A percentile compares a stretch with the other conserved stretches of the same genome.
Conservation (phyloP, 2,888 invertebrate genomes). For the Blastobasis lacticolella region DNA sequence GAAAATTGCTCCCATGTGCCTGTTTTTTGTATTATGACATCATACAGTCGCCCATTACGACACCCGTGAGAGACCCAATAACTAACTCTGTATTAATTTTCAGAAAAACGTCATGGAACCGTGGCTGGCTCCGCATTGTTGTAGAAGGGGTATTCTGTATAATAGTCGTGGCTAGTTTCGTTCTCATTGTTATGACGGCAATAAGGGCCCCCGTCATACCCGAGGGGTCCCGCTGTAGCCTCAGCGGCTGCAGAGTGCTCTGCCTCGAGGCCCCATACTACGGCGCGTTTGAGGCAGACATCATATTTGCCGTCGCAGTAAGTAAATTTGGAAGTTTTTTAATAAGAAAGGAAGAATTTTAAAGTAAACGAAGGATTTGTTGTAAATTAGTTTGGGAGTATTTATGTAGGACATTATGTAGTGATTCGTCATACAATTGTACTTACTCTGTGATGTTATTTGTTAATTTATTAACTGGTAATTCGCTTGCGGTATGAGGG, state of each 20-base stretch:
- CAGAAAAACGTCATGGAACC: conserved; percentile 53
- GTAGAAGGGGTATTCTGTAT: conserved; percentile 48
- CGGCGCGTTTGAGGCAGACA: conserved; percentile 31
- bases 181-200: conserved; percentile 47
- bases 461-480: too few relatives aligned
- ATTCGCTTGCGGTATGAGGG: too few relatives aligned
- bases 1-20: too few relatives aligned
- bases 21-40: too few relatives aligned
- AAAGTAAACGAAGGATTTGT: background rate
- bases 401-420: background rate
- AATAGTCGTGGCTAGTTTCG: conserved; percentile 49
- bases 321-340: conserved; percentile 1
- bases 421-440: too few relatives aligned
- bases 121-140: conserved; percentile 46
- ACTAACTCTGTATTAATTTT: background rate
- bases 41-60: too few relatives aligned
- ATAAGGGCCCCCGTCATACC: conserved; percentile 11
- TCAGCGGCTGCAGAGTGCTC: conserved; percentile 32
- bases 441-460: background rate
- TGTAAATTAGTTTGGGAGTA: background rate
- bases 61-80: too few relatives aligned
- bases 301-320: conserved; percentile 39
- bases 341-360: background rate
- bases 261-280: conserved; percentile 37
- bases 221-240: conserved; percentile 20